phyloP scores from a whole-genome alignment of 2,113 vertebrate species.

The Rafetus swinhoei region DNA sequence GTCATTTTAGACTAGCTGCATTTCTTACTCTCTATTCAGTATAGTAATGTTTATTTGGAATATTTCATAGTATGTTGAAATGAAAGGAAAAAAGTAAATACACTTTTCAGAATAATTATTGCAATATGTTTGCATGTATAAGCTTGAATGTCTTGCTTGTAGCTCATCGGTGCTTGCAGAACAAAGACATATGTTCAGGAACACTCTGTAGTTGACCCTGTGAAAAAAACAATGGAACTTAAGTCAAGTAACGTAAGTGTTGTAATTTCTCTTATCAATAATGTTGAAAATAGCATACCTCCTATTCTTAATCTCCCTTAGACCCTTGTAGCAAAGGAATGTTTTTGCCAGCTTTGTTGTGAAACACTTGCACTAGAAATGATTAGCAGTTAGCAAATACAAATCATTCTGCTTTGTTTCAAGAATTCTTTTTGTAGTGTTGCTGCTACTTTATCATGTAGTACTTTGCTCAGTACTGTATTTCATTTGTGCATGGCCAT shows the following conservation, averaged over 20 bases:
- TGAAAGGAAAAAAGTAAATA: neutral
- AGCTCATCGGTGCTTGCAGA: slow-evolving; percentile 92
- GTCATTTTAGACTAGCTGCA: neutral
- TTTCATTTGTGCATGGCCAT: neutral
- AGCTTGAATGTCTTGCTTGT: slow-evolving; percentile 26
- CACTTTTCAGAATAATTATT: neutral
- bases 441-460: neutral
- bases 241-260: slow-evolving; percentile 94
- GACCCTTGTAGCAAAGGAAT: neutral
- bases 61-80: neutral
- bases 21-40: neutral
- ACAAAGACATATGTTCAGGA: slow-evolving; percentile 93
- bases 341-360: neutral
- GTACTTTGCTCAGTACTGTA: neutral
- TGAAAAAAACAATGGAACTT: slow-evolving; percentile 89
- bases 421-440: neutral
- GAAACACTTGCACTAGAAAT: neutral
- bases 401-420: neutral
- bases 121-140: neutral
- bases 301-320: neutral
- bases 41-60: neutral
- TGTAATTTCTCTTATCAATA: neutral
- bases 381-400: neutral
- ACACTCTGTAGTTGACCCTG: slow-evolving; percentile 93
- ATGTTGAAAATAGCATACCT: neutral